Conservation (phyloP, 1,140 invertebrate genomes). For the Drosophila bifasciata region DNA sequence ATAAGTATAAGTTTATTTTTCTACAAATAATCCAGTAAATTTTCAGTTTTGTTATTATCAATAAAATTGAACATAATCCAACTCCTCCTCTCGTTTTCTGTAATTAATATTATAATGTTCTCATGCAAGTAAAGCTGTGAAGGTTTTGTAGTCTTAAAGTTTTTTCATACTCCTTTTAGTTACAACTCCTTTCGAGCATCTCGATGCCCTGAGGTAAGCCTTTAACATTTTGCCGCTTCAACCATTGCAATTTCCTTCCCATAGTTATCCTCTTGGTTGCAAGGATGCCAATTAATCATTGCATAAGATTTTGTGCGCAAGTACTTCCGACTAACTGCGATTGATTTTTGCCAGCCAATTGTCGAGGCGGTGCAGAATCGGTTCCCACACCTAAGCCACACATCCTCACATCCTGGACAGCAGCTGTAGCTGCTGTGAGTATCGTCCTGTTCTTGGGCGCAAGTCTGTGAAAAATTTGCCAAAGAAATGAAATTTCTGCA, state of each 20-base stretch:
- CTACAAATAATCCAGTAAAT: too few species aligned
- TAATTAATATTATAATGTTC: too few species aligned
- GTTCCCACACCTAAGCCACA: conserved; percentile 65
- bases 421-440: conserved; percentile 42
- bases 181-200: too few species aligned
- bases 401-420: conserved; percentile 64
- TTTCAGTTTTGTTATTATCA: too few species aligned
- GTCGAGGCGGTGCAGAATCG: conserved; percentile 35
- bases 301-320: conserved; percentile 51
- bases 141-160: too few species aligned
- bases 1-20: too few species aligned
- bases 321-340: conserved; percentile 68
- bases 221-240: too few species aligned
- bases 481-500: conserved; percentile 66
- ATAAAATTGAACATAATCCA: too few species aligned
- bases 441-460: conserved; percentile 27
- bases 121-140: too few species aligned
- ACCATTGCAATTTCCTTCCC: conserved; percentile 6
- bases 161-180: too few species aligned
- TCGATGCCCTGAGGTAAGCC: too few species aligned
- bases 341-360: conserved; percentile 61
- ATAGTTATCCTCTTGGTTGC: conserved; percentile 4
- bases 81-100: too few species aligned
- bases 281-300: conserved; percentile 62
- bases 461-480: conserved; percentile 75